Evolutionary conservation across 1,140 invertebrate genomes (phyloP), one percentile per base, ranked within the genome.

Genomic region (Lepidurus apus): DNA sequence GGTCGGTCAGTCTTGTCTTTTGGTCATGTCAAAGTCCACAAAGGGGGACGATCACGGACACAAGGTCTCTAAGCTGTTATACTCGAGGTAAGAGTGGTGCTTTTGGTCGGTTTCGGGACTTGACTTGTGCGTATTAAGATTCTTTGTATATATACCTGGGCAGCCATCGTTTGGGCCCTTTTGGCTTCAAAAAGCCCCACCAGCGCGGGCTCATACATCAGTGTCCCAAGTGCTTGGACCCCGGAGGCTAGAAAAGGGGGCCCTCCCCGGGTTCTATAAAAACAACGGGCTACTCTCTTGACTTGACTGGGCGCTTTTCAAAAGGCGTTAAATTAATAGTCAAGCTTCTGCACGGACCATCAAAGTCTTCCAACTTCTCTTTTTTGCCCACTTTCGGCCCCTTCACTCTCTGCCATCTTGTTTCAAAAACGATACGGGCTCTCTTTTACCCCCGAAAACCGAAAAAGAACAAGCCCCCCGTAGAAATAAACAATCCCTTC

Each of bases 311-410:
- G 53, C 53, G 53, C 53, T n/a, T 65, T 65, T 65, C 53, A 65
- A 65, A 65, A 65, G 53, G 53, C 53, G 53, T 65, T 65, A 65
- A 65, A 65, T 65, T 65, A 65, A 65, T 65, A 65, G 53, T 65
- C 53, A 65, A 65, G 53, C 53, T 65, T 65, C 53, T 65, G 53
- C 53, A 17, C 53, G 21, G 53, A 65, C 53, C 17, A 65, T 13
- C 53, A 0, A 7, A 65, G 34, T 34, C 34, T 34, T 34, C 34
- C 34, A 34, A 34, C 34, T 34, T 34, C 34, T 34, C 34, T 34
- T 34, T 34, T 34, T 34, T 34, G 34, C 34, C n/a, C n/a, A n/a
- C n/a, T n/a, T n/a, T n/a, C n/a, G n/a, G n/a, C n/a, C 34, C 34
- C 53, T 65, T 21, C 53, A 21, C 21, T 65, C 17, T 65, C 21